Conservation (phyloP, 2,797 vertebrate species). For the Enteromius mattozi region DNA sequence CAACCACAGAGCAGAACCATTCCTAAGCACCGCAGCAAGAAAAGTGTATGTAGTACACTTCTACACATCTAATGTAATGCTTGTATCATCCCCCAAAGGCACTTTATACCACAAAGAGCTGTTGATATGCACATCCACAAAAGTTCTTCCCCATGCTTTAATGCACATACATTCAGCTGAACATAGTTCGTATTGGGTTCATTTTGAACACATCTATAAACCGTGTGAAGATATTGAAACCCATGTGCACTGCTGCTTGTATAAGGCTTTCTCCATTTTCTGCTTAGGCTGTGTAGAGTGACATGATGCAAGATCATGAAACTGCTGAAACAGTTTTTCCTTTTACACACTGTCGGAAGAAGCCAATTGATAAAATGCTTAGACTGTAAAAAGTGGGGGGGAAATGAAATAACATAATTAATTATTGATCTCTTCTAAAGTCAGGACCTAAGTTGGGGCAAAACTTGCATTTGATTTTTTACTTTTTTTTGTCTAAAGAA, state of each 20-base stretch:
- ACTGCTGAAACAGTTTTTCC: conserved; percentile 47
- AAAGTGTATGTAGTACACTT: not conserved
- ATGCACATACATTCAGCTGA: conserved; percentile 6
- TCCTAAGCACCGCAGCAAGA: conserved; percentile 5
- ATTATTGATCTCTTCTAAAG: conserved; percentile 39
- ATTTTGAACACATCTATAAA: conserved; percentile 20
- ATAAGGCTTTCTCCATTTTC: conserved; percentile 26
- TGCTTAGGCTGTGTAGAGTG: conserved; percentile 33
- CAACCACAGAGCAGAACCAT: conserved; percentile 18
- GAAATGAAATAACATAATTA: conserved; percentile 33
- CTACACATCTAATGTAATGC: conserved; percentile 23
- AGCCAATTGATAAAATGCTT: conserved; percentile 41
- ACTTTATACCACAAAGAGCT: conserved; percentile 5
- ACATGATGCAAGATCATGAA: conserved; percentile 53
- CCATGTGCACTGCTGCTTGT: conserved; percentile 32
- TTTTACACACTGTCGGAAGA: conserved; percentile 34
- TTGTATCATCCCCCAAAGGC: conserved; percentile 27
- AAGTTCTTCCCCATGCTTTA: conserved; percentile 20
- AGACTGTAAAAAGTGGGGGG: conserved; percentile 12
- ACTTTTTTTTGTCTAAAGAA: not conserved
- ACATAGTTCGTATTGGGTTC: conserved; percentile 24
- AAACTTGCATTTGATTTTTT: not conserved
- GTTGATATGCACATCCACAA: not conserved
- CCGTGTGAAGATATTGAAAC: conserved; percentile 19
- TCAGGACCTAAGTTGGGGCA: not conserved